Conservation (phyloP, 2,888 invertebrate genomes). For the Drosophila hamatofila region DNA sequence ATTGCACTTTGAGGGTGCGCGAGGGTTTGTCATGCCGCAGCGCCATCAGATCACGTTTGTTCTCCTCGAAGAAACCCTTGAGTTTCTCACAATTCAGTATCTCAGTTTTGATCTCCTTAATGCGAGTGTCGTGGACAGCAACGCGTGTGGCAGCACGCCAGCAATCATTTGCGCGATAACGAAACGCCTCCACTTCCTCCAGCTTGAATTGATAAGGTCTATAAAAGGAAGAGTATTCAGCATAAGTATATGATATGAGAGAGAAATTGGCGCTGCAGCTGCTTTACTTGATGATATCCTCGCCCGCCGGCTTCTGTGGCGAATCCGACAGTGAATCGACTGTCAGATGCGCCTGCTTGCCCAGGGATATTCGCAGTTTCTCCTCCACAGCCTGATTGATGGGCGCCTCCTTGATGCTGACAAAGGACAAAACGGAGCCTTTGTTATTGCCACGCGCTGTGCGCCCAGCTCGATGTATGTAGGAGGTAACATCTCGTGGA, state of each 20-base stretch:
- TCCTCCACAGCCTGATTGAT: conserved; percentile 91
- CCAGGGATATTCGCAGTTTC: conserved; percentile 89
- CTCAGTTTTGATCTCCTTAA: conserved; percentile 98
- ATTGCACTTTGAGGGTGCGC: conserved; percentile 93
- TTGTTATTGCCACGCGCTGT: conserved; percentile 95
- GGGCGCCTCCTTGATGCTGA: conserved; percentile 91
- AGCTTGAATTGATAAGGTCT: conserved; percentile 97
- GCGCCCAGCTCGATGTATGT: conserved; percentile 97
- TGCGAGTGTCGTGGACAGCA: conserved; percentile 96
- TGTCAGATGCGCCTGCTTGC: conserved; percentile 30
- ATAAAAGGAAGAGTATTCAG: conserved; percentile 75
- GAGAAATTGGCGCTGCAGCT: background rate
- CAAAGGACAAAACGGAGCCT: conserved; percentile 95
- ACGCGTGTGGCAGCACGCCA: conserved; percentile 97
- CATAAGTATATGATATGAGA: background rate
- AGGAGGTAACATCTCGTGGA: conserved; percentile 94
- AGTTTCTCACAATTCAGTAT: conserved; percentile 96
- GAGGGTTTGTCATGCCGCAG: conserved; percentile 94
- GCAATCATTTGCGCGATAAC: conserved; percentile 97
- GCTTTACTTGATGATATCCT: conserved; percentile 87
- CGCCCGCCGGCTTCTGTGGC: conserved; percentile 82
- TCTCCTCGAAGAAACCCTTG: conserved; percentile 96
- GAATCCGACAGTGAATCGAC: conserved; percentile 7
- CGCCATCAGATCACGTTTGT: conserved; percentile 94
- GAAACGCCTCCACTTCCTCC: conserved; percentile 98